phyloP scores from a whole-genome alignment of 2,888 invertebrate species.

The Agelastica alni region DNA sequence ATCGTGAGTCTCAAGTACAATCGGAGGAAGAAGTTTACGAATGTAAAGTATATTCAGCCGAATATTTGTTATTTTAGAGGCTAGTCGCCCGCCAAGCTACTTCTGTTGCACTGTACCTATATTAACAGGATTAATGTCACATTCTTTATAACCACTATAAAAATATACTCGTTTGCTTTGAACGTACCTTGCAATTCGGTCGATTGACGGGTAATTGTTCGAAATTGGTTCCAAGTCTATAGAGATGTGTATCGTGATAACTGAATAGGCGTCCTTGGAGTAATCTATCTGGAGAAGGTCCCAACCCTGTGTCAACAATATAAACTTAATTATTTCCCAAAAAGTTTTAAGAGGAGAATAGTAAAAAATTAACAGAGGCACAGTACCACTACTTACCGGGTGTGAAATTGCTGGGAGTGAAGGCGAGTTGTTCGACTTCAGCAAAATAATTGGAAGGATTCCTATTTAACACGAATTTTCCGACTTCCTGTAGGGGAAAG shows the following conservation, averaged over 20 bases:
- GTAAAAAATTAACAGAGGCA: not conserved
- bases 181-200: constrained; percentile 66
- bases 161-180: no score
- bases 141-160: not conserved
- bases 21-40: no score
- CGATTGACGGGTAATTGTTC: constrained; percentile 92
- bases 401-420: constrained; percentile 82
- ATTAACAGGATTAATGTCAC: not conserved
- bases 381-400: constrained; percentile 65
- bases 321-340: not conserved
- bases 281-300: constrained; percentile 90
- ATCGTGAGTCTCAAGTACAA: no score
- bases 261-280: constrained; percentile 82
- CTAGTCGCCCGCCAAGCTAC: no score
- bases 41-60: no score
- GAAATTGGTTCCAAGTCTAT: constrained; percentile 87
- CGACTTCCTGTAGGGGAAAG: constrained; percentile 83
- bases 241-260: constrained; percentile 87
- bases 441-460: constrained; percentile 90
- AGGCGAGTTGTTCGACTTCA: constrained; percentile 89
- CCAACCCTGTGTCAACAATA: constrained; percentile 60
- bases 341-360: not conserved
- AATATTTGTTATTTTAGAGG: no score
- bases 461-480: constrained; percentile 78
- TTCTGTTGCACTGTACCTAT: no score